Base-by-base conservation (phyloP, 2,113 vertebrate genomes). In the Thamnaconus septentrionalis region DNA sequence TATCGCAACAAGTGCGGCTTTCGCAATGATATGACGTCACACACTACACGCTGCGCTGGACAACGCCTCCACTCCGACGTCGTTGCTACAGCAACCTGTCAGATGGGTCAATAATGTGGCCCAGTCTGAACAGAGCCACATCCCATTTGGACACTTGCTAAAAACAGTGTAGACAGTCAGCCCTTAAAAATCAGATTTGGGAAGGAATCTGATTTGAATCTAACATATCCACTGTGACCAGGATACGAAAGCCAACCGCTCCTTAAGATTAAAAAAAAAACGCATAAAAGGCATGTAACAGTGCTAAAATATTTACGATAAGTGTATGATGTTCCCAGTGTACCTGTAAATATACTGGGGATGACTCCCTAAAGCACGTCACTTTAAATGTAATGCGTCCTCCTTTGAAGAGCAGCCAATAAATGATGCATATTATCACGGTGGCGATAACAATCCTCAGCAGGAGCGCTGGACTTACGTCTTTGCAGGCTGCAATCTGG, bases 401-500 rank as follows among this genome's bases (percentile, higher is more conserved):
- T 52, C 5, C 18, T 31, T 53, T 61, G n/a, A 52, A 8, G 6
- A n/a, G 6, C 44, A 5, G 7, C 5, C 9, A n/a, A 50, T 18
- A 46, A n/a, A 60, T 4, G 0, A 51, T 11, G 8, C 39, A 4
- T 12, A 31, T n/a, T 41, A 41, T 18, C 7, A 10, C 53, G 43
- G 52, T 3, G 8, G 4, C 8, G 4, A 48, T 5, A 18, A 47
- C 8, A 5, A 59, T 11, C 31, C 18, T 42, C 12, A 47, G 9
- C 54, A 54, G 4, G 0, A 64, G n/a, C 1, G 42, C 18, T 8
- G 52, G 43, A 88, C 90, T 93, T 91, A 98, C 97, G 85, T 99
- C 97, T 94, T 94, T 97, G 84, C 94, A 99, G 78, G 97, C 97
- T 83, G 97, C 96, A 59, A 99, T 98, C 87, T 99, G 97, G 89